Evolutionary conservation across 2,113 vertebrate genomes (phyloP), one percentile per base, ranked within the genome.

Genomic region (Rostratula benghalensis): DNA sequence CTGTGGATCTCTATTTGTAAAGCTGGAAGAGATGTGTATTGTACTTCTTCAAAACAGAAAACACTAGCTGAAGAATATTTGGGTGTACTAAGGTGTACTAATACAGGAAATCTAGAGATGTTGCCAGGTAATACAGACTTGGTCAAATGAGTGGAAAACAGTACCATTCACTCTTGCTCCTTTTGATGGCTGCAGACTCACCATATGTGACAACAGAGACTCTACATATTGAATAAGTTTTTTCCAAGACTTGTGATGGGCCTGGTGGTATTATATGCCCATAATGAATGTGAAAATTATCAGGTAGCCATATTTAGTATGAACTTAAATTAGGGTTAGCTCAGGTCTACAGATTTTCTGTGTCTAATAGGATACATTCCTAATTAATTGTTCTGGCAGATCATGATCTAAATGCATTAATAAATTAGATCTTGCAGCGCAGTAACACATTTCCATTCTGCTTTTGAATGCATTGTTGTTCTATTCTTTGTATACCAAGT

Each of bases 241-340:
- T 76, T 64, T 57, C 27, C 22, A 48, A 57, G 67, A 3, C n/a
- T 82, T 61, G 6, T 48, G 17, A 14, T 80, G 8, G 11, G 5
- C 13, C 25, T 88, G 0, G 0, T 57, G 24, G 14, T 27, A 9
- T 63, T 50, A 7, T 6, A 6, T 8, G 3, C 27, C 56, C 48
- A n/a, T 65, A 50, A 33, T 39, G 25, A 22, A 14, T 12, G 11
- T 73, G 50, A 6, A 61, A 86, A 65, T 9, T 46, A 64, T 37
- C 10, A 23, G 18, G 12, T 83, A 91, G 13, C 50, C 22, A 7
- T 53, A 33, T 79, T 87, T 61, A 78, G 20, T 71, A 23, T 33
- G 30, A 56, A 71, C 35, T 6, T 27, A 39, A 78, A 25, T 63
- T 28, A 59, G 16, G 11, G 13, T 22, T 51, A 67, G 28, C 20